These are phyloP conservation scores for Pangasianodon hypophthalmus DNA, from an alignment of 2,113 vertebrate genomes.

Conservation along the genomic window DNA sequence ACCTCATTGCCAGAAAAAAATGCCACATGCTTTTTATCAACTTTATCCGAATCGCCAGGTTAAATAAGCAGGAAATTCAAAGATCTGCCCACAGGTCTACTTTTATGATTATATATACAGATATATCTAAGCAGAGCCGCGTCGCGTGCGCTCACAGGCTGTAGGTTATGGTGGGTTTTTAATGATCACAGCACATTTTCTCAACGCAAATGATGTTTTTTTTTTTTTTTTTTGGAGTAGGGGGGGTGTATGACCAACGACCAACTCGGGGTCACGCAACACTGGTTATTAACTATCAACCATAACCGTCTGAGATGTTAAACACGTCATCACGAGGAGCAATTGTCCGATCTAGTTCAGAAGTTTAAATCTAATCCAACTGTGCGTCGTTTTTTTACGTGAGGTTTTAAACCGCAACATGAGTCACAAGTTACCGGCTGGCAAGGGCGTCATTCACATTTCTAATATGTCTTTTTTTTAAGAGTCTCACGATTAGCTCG, in stretches of 20 bases:
- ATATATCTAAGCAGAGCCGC: background rate
- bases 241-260: too few relatives aligned
- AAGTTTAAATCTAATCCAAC: background rate
- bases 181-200: background rate
- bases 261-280: slow-evolving; percentile 59
- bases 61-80: background rate
- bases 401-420: background rate
- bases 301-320: slow-evolving; percentile 35
- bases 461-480: background rate
- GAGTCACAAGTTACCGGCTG: slow-evolving; percentile 15
- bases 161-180: background rate
- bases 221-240: background rate
- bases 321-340: background rate
- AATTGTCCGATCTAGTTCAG: background rate
- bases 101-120: background rate
- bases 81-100: background rate
- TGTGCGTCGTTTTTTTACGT: background rate
- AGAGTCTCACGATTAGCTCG: background rate
- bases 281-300: slow-evolving; percentile 53
- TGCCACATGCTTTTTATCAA: background rate
- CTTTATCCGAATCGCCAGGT: background rate
- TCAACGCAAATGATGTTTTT: background rate
- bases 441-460: slow-evolving; percentile 2
- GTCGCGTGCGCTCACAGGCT: background rate
- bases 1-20: background rate